Evolutionary conservation across 2,113 vertebrate species (phyloP), one percentile per base, ranked within the genome.

Genomic region (Cinclus mexicanus): DNA sequence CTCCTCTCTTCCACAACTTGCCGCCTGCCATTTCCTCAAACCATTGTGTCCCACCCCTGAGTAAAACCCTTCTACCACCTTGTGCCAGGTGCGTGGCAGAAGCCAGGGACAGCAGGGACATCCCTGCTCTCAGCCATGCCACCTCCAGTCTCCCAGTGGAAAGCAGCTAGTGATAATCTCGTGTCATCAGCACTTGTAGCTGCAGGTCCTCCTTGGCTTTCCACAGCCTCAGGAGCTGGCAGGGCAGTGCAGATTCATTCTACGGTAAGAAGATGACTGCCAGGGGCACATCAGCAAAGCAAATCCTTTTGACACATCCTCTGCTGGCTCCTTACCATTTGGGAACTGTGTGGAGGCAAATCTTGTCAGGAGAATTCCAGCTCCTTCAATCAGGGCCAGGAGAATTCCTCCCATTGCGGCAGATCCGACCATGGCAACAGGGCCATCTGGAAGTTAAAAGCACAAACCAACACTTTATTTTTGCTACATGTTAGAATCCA

Each of bases 381-480:
- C 99, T 29, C 99, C 99, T 97, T 99, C 99, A 23, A 99, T 99
- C 78, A 99, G 97, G 12, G 99, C 99, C 71, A 99, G 98, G 55
- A 99, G 98, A 91, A 99, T 98, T 35, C 99, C 99, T 50, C 99
- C 99, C 99, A 99, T 99, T 0, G 99, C 99, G 1, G 99, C 99
- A 39, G 99, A 99, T 33, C 99, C 99, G 0, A 99, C 98, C 99
- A 99, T 99, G 86, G 99, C 99, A 53, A 99, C 97, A 3, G 99
- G 98, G 44, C 99, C 99, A 64, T 99, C 99, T 99, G 55, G 14
- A 74, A 88, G 72, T 3, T 13, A 82, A 79, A 55, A 78, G n/a
- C n/a, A 93, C 37, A 82, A 44, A 71, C 47, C 56, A 52, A 17
- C 11, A 26, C 19, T 39, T 56, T 11, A 29, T 29, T 29, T 55